Conservation (phyloP, 2,888 invertebrate genomes). For the Cheilosia impressa region DNA sequence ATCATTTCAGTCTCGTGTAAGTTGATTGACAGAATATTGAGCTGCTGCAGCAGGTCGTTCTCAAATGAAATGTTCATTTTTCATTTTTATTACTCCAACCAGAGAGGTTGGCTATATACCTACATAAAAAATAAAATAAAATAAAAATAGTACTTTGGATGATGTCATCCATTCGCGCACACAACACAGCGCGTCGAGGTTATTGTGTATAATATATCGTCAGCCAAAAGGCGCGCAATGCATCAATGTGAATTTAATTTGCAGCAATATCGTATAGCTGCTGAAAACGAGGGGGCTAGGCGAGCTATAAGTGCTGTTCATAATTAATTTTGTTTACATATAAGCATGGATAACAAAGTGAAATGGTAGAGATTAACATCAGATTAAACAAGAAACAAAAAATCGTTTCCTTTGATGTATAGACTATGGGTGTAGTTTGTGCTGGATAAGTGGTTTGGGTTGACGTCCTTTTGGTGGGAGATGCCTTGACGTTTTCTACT, state of each 20-base stretch:
- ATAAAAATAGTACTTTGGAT: conserved; percentile 5
- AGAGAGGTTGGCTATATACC: not conserved
- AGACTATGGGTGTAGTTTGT: not conserved
- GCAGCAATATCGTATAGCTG: conserved; percentile 45
- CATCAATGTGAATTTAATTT: conserved; percentile 57
- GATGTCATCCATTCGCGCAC: conserved; percentile 34
- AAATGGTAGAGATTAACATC: conserved; percentile 29
- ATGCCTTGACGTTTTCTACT: not conserved
- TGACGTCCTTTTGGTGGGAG: conserved; percentile 31
- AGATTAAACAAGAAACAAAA: not conserved
- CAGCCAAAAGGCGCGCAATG: conserved; percentile 22
- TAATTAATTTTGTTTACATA: conserved; percentile 26
- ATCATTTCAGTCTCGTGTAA: conserved; percentile 13
- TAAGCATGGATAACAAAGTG: conserved; percentile 21
- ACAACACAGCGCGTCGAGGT: not conserved
- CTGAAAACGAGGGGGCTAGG: not conserved
- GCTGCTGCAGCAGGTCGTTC: conserved; percentile 18
- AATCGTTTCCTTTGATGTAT: conserved; percentile 17
- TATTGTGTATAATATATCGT: conserved; percentile 22
- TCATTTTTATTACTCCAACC: conserved; percentile 28
- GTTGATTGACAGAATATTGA: conserved; percentile 67
- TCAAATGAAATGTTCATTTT: conserved; percentile 17
- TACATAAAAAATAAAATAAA: not conserved
- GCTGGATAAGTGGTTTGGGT: conserved; percentile 6
- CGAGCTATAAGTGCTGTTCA: conserved; percentile 18